phyloP scores from a whole-genome alignment of 2,888 invertebrate species.

The Lagria hirta region DNA sequence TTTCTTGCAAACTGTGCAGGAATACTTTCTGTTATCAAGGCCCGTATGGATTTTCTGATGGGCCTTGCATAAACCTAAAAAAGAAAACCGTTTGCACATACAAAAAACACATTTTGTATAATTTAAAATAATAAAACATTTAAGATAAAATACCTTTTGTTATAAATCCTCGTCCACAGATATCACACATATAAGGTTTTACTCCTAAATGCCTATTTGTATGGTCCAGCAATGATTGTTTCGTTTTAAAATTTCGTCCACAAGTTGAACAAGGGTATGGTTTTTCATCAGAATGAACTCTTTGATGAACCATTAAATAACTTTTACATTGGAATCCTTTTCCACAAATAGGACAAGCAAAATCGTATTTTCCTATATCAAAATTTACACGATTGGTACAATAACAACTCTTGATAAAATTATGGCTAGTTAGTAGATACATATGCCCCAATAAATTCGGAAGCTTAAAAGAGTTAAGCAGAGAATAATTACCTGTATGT shows the following conservation, averaged over 20 bases:
- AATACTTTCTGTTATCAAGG: slow-evolving; percentile 61
- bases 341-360: slow-evolving; percentile 60
- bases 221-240: slow-evolving; percentile 62
- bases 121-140: slow-evolving; percentile 5
- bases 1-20: slow-evolving; percentile 62
- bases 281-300: slow-evolving; percentile 62
- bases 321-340: slow-evolving; percentile 65
- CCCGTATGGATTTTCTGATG: slow-evolving; percentile 63
- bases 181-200: slow-evolving; percentile 61
- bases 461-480: no score
- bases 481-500: slow-evolving; percentile 56
- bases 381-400: neutral
- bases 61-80: slow-evolving; percentile 59
- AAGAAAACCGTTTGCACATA: no score
- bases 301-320: slow-evolving; percentile 62
- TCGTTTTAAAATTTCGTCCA: slow-evolving; percentile 61
- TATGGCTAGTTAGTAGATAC: no score
- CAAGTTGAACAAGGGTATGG: slow-evolving; percentile 62
- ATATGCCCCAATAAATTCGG: no score
- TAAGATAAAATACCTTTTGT: slow-evolving; percentile 58
- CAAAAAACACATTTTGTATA: slow-evolving; percentile 2
- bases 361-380: slow-evolving; percentile 57
- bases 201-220: slow-evolving; percentile 63
- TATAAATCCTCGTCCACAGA: slow-evolving; percentile 61
- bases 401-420: slow-evolving; percentile 1